phyloP scores from a whole-genome alignment of 2,113 vertebrate species.

The Callaeas wilsoni region DNA sequence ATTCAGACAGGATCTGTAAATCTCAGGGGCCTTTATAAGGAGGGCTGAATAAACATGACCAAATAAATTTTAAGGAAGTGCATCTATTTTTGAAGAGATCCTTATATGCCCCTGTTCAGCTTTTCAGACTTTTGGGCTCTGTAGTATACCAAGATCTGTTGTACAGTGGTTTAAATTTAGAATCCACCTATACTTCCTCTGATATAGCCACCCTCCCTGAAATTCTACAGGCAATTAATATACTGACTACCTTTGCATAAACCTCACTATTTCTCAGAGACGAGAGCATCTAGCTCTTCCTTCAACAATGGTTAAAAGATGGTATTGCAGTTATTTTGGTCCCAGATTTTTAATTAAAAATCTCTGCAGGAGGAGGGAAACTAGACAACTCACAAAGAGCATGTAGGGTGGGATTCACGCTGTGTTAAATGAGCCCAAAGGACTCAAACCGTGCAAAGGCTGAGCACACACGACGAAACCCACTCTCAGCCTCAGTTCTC shows the following conservation, averaged over 20 bases:
- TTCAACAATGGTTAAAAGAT: not conserved
- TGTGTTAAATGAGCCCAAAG: constrained; percentile 5
- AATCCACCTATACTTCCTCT: not conserved
- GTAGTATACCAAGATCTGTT: not conserved
- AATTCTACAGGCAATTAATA: not conserved
- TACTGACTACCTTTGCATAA: not conserved
- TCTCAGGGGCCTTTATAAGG: not conserved
- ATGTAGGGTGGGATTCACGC: not conserved
- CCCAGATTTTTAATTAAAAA: constrained; percentile 53
- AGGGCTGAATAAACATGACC: not conserved
- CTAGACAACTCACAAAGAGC: not conserved
- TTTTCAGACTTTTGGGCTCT: not conserved
- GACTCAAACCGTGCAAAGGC: not conserved
- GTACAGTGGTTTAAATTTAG: constrained; percentile 5
- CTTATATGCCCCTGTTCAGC: not conserved
- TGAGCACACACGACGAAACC: not conserved
- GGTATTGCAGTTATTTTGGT: not conserved
- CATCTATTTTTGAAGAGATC: constrained; percentile 13
- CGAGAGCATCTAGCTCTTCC: not conserved
- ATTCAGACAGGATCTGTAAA: not conserved
- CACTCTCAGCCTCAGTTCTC: not conserved
- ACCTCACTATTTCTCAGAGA: not conserved
- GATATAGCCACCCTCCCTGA: not conserved
- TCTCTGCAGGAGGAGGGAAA: constrained; percentile 22
- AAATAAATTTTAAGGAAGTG: not conserved